A percentile compares a stretch with the other conserved stretches of the same genome.
Evolutionary conservation across 2,113 vertebrate genomes (phyloP).

Genomic region (Ptilonorhynchus violaceus): DNA sequence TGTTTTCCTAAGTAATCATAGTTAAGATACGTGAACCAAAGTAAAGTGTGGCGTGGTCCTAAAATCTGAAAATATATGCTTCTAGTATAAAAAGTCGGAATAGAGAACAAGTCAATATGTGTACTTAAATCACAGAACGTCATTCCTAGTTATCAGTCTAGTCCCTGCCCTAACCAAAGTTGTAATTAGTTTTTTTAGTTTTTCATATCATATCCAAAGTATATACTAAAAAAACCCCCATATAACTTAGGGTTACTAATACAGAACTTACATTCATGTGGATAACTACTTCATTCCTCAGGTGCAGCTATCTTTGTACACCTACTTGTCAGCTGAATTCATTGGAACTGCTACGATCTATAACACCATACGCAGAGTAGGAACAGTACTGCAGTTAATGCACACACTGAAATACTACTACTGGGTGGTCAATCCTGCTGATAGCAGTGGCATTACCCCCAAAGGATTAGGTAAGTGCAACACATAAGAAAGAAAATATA

Average conservation of each 20-base stretch:
- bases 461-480: constrained; percentile 87
- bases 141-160: not conserved
- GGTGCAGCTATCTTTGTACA: constrained; percentile 93
- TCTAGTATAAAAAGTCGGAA: not conserved
- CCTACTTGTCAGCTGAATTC: constrained; percentile 94
- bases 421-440: constrained; percentile 90
- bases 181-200: not conserved
- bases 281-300: constrained; percentile 15
- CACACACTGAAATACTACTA: constrained; percentile 96
- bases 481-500: not conserved
- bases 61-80: not conserved
- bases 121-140: not conserved
- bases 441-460: constrained; percentile 86
- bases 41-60: not conserved
- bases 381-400: constrained; percentile 94
- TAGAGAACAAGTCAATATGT: not conserved
- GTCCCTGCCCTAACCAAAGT: not conserved
- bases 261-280: not conserved
- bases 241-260: not conserved
- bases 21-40: not conserved
- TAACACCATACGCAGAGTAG: constrained; percentile 92
- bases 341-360: constrained; percentile 95
- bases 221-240: rapidly evolving
- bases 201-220: not conserved
- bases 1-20: not conserved